Percentiles rank a stretch among this genome's conserved stretches.
Evolutionary conservation across 2,113 vertebrate species (phyloP).

Genomic region (Lasiurus borealis): DNA sequence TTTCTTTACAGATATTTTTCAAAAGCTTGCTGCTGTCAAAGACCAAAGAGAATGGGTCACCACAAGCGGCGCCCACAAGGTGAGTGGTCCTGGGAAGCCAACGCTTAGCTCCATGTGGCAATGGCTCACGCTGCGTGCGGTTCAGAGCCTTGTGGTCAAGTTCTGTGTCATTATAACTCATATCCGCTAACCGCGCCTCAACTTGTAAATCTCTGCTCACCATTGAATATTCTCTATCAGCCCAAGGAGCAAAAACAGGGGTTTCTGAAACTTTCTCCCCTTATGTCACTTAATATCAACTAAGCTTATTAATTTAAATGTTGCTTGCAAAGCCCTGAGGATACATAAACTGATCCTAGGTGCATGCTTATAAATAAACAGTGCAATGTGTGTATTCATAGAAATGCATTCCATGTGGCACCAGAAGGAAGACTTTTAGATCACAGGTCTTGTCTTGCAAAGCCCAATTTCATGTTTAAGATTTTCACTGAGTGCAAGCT

Average conservation of each 20-base stretch:
- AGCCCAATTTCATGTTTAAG: not conserved
- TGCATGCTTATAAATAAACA: not conserved
- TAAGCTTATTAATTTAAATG: not conserved
- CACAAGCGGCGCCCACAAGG: constrained; percentile 90
- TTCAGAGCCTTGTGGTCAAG: not conserved
- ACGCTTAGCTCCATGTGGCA: rapidly evolving
- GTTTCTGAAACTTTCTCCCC: not conserved
- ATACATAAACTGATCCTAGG: not conserved
- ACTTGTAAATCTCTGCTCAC: not conserved
- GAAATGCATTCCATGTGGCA: not conserved
- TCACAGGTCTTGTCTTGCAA: not conserved
- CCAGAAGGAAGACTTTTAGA: not conserved
- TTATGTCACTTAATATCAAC: not conserved
- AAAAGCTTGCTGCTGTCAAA: constrained; percentile 91
- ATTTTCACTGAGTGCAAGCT: not conserved
- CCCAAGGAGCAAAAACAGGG: not conserved
- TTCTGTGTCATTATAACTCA: not conserved
- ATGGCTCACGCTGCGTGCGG: not conserved
- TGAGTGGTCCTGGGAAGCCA: constrained; percentile 68
- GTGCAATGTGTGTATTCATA: not conserved
- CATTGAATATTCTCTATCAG: not conserved
- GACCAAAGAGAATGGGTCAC: constrained; percentile 90
- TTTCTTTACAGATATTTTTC: constrained; percentile 91
- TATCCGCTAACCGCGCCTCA: not conserved
- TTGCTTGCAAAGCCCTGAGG: not conserved